Evolutionary conservation across 2,888 invertebrate genomes (phyloP), one percentile per base, ranked within the genome.

Genomic region (Andrena fulva): DNA sequence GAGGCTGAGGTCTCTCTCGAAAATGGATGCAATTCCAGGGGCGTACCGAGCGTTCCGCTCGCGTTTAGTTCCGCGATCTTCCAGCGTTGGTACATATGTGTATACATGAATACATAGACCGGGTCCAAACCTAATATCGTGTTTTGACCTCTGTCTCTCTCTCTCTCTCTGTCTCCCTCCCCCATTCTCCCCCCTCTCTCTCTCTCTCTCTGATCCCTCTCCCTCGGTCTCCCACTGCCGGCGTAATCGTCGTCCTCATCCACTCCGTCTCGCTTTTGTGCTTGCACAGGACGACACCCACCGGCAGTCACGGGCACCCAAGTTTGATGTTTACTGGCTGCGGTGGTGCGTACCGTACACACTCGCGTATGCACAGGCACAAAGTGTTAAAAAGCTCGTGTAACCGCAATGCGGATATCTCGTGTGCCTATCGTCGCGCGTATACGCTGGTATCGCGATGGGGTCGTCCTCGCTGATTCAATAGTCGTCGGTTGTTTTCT

Each of bases 391-490:
- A 89, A 87, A 89, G 82, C 85, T 87, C 87, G 85, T 81, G 82
- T 85, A 87, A 91, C 91, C 90, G 89, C 91, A 91, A 88, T 90
- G 91, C 91, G 90, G 89, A 88, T 91, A 88, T 88, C 87, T 82
- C 84, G 78, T 78, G 76, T 71, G 69, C 76, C 79, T 66, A 75
- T 78, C 80, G 81, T 71, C 62, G 69, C 67, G 66, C 52, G 59
- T 54, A 52, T 20, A 66, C 50, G 24, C 42, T 42, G 42, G 16
- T 33, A 67, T 52, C 42, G 56, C 31, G 54, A 62, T 27, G 52
- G 29, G 42, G 12, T 42, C 6, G 52, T 33, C 67, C 66, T 54
- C 42, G 60, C 24, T 67, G 80, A 71, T 75, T 75, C 82, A 64
- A n/a, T 50, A 67, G 48, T 59, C 67, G 42, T 76, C 29, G 63